These are phyloP conservation scores for Lasioglossum zephyrum DNA, from an alignment of 2,888 invertebrate species.

Conservation along the genomic window DNA sequence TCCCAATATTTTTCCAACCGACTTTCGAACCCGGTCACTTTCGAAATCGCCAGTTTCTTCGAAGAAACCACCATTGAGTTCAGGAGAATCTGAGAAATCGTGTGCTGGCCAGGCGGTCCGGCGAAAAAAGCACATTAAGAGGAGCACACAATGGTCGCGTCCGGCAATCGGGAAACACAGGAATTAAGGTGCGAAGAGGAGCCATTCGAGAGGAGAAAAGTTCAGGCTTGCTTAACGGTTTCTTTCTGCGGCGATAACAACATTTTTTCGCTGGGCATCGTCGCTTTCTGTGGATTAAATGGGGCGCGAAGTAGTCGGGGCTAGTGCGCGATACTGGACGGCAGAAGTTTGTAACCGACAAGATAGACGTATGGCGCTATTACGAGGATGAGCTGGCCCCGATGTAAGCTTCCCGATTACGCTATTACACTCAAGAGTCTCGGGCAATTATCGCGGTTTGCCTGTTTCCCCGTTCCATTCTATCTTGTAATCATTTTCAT, in stretches of 20 bases:
- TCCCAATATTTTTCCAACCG: too few species aligned
- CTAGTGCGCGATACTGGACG: not conserved
- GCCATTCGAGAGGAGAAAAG: slow-evolving; percentile 9
- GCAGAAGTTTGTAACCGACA: slow-evolving; percentile 53
- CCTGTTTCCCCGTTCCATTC: slow-evolving; percentile 2
- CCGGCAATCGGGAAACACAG: not conserved
- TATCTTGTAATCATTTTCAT: not conserved
- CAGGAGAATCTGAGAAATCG: not conserved
- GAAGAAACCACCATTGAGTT: not conserved
- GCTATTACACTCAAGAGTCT: slow-evolving; percentile 21
- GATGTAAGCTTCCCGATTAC: slow-evolving; percentile 27
- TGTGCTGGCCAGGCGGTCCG: not conserved
- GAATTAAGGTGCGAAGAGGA: not conserved
- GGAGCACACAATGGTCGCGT: not conserved
- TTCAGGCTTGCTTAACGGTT: not conserved
- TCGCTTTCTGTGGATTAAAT: slow-evolving; percentile 47
- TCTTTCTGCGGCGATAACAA: slow-evolving; percentile 28
- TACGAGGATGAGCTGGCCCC: slow-evolving; percentile 48
- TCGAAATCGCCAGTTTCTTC: too few species aligned
- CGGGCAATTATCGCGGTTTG: slow-evolving; percentile 33
- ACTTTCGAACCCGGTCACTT: too few species aligned
- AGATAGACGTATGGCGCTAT: slow-evolving; percentile 47
- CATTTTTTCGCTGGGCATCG: slow-evolving; percentile 35
- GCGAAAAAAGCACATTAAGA: not conserved
- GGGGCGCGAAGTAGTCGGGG: slow-evolving; percentile 40